Evolutionary conservation across 1,140 invertebrate species (phyloP).

Genomic region (Trachymyrmex cornetzi): DNA sequence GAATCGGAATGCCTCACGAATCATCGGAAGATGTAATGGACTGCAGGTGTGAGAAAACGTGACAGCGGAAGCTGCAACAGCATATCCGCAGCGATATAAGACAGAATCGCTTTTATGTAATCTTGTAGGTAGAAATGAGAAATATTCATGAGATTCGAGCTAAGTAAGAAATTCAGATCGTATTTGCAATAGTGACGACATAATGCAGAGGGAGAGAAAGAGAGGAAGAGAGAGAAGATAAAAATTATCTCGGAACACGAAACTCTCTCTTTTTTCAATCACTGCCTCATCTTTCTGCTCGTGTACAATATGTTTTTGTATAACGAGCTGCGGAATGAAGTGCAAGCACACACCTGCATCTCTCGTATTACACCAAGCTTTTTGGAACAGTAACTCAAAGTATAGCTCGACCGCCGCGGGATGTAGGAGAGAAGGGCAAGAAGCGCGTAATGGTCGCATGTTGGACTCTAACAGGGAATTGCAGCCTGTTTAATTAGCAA

Average conservation of each 20-base stretch:
- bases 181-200: neutral
- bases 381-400: conserved; percentile 18
- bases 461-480: neutral
- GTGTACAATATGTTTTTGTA: neutral
- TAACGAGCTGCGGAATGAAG: neutral
- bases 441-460: conserved; percentile 14
- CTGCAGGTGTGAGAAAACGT: conserved; percentile 63
- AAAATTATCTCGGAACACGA: conserved; percentile 7
- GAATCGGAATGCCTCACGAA: conserved; percentile 58
- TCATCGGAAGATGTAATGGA: conserved; percentile 63
- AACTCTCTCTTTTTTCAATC: conserved; percentile 16
- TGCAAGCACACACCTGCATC: conserved; percentile 32
- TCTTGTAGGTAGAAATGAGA: conserved; percentile 39
- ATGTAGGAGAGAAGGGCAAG: neutral
- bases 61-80: conserved; percentile 46
- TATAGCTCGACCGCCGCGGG: neutral
- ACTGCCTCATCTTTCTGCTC: neutral
- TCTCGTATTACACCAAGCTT: conserved; percentile 25
- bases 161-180: conserved; percentile 20
- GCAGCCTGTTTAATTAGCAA: conserved; percentile 82
- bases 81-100: conserved; percentile 42
- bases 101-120: conserved; percentile 43
- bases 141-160: conserved; percentile 54
- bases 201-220: neutral
- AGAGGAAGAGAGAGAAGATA: neutral